Conservation (phyloP, 2,113 vertebrate species). For the Sisor rabdophorus region DNA sequence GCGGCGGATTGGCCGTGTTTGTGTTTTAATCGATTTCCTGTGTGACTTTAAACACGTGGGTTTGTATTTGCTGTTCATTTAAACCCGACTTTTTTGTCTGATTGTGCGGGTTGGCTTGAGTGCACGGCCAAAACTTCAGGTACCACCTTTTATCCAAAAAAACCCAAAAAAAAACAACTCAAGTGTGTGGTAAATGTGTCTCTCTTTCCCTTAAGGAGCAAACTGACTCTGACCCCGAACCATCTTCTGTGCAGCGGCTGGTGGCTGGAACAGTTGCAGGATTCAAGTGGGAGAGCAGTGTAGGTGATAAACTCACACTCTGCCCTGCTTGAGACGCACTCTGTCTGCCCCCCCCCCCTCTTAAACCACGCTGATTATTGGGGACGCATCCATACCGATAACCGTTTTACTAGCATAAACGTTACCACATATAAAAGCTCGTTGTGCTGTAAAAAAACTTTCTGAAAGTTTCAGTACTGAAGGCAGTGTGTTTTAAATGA, state of each 20-base stretch:
- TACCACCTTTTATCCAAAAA: background rate
- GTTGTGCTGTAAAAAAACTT: too few relatives aligned
- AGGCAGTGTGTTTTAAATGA: too few relatives aligned
- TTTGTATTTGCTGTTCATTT: background rate
- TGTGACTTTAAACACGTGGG: constrained; percentile 20
- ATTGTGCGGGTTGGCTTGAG: constrained; percentile 24
- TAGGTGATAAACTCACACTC: constrained; percentile 64
- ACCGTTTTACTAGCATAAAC: too few relatives aligned
- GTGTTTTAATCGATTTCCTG: background rate
- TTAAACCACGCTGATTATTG: background rate
- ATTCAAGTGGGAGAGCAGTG: constrained; percentile 93
- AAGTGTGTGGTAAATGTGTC: constrained; percentile 62
- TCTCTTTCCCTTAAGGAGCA: constrained; percentile 80
- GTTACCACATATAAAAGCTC: too few relatives aligned
- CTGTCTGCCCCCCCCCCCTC: constrained; percentile 21
- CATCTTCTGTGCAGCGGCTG: constrained; percentile 88
- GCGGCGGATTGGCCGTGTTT: background rate
- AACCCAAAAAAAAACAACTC: constrained; percentile 15
- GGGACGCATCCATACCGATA: background rate
- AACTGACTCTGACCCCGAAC: constrained; percentile 92
- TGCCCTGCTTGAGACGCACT: constrained; percentile 58
- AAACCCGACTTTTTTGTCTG: constrained; percentile 12
- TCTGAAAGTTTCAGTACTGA: too few relatives aligned
- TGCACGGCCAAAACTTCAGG: background rate
- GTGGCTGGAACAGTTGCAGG: constrained; percentile 85